Evolutionary conservation across 2,113 vertebrate species (phyloP).

Genomic region (Saguinus imperator): DNA sequence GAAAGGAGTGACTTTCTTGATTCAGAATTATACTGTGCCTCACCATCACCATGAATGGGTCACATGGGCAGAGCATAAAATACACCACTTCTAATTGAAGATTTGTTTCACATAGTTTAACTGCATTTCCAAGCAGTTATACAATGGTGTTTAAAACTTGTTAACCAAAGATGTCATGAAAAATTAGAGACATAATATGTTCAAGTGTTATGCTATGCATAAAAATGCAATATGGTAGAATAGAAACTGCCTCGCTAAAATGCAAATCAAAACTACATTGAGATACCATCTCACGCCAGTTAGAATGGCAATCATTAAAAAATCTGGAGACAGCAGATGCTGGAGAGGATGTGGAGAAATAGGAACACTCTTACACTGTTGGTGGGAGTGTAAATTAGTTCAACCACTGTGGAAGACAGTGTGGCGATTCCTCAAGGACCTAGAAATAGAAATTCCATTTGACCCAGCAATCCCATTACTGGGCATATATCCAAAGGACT

Average conservation of each 20-base stretch:
- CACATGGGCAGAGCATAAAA: conserved; percentile 36
- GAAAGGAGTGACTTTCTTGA: background rate
- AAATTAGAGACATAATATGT: background rate
- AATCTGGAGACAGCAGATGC: too few species aligned
- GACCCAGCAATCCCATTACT: too few species aligned
- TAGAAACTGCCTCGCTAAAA: background rate
- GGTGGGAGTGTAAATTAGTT: too few species aligned
- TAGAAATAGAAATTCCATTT: too few species aligned
- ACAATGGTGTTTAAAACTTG: background rate
- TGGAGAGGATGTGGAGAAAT: too few species aligned
- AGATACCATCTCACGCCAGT: too few species aligned
- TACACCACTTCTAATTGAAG: background rate
- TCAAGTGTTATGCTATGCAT: background rate
- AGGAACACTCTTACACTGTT: too few species aligned
- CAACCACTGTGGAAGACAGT: too few species aligned
- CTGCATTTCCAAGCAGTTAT: background rate
- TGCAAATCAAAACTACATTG: too few species aligned
- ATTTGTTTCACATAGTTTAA: conserved; percentile 22
- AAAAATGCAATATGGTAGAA: background rate
- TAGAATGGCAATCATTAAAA: too few species aligned
- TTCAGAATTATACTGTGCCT: background rate
- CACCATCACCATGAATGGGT: background rate
- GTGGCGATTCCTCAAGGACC: too few species aligned
- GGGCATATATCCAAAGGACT: too few species aligned
- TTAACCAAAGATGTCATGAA: background rate